phyloP scores from a whole-genome alignment of 2,888 invertebrate species.

The Scrobipalpa atriplicella region DNA sequence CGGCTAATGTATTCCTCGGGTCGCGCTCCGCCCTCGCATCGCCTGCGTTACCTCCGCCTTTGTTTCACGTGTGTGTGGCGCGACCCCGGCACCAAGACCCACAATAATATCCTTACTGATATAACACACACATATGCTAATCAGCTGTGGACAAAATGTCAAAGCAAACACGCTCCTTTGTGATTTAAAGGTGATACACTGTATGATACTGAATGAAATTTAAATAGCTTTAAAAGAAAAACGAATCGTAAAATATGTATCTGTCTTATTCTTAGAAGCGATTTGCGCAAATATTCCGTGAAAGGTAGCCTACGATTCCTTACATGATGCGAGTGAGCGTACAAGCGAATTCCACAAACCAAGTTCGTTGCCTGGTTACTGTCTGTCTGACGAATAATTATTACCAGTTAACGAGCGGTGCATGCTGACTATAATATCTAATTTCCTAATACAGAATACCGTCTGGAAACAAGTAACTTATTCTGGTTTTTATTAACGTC shows the following conservation, averaged over 20 bases:
- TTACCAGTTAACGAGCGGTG: conserved; percentile 13
- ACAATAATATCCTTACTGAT: conserved; percentile 28
- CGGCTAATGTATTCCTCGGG: conserved; percentile 77
- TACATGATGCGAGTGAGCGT: conserved; percentile 8
- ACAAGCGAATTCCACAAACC: conserved; percentile 18
- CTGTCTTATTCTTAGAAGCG: neutral
- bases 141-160: conserved; percentile 37
- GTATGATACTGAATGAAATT: neutral
- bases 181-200: neutral
- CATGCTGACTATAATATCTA: conserved; percentile 5
- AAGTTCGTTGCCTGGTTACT: conserved; percentile 20
- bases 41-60: conserved; percentile 54
- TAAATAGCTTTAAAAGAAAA: neutral
- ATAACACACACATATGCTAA: conserved; percentile 46
- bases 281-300: conserved; percentile 18
- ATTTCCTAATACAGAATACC: conserved; percentile 10
- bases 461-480: neutral
- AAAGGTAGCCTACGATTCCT: conserved; percentile 11
- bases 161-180: conserved; percentile 28
- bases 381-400: conserved; percentile 18
- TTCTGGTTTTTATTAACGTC: neutral
- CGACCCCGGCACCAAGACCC: conserved; percentile 20
- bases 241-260: neutral
- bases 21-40: conserved; percentile 66
- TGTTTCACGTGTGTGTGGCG: conserved; percentile 41